phyloP scores from a whole-genome alignment of 2,797 vertebrate species.

The Microcaecilia unicolor region DNA sequence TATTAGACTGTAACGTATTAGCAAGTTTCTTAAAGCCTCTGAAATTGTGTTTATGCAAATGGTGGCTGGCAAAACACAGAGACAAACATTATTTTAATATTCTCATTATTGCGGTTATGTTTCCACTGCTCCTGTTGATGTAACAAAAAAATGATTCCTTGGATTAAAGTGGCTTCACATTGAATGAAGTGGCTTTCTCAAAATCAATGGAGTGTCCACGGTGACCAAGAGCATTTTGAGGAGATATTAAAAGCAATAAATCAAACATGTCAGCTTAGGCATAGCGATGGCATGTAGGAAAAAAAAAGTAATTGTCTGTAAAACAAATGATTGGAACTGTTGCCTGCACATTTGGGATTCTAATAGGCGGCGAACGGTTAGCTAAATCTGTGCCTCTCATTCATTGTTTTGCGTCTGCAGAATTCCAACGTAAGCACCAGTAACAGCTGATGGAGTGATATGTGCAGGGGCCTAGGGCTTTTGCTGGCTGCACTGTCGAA shows the following conservation, averaged over 20 bases:
- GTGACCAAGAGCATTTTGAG: slow-evolving; percentile 43
- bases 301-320: slow-evolving; percentile 10
- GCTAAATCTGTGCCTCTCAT: too few relatives aligned
- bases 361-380: too few relatives aligned
- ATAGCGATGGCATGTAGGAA: slow-evolving; percentile 12
- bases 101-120: slow-evolving; percentile 31
- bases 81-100: slow-evolving; percentile 23
- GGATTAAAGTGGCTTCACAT: slow-evolving; percentile 26
- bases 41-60: slow-evolving; percentile 22
- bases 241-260: slow-evolving; percentile 40
- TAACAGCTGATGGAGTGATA: too few relatives aligned
- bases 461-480: too few relatives aligned
- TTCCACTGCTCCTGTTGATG: slow-evolving; percentile 7
- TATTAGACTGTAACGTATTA: slow-evolving; percentile 28
- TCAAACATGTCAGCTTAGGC: slow-evolving; percentile 29
- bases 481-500: too few relatives aligned
- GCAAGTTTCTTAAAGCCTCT: slow-evolving; percentile 20
- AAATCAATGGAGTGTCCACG: slow-evolving; percentile 46
- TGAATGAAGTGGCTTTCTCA: slow-evolving; percentile 38
- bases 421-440: too few relatives aligned
- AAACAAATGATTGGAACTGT: background rate
- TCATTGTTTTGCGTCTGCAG: too few relatives aligned
- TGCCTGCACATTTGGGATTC: background rate
- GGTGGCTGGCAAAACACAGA: slow-evolving; percentile 24
- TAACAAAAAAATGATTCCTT: slow-evolving; percentile 23